Base-by-base conservation (phyloP, 1,140 invertebrate species). In the Lucilia cuprina region DNA sequence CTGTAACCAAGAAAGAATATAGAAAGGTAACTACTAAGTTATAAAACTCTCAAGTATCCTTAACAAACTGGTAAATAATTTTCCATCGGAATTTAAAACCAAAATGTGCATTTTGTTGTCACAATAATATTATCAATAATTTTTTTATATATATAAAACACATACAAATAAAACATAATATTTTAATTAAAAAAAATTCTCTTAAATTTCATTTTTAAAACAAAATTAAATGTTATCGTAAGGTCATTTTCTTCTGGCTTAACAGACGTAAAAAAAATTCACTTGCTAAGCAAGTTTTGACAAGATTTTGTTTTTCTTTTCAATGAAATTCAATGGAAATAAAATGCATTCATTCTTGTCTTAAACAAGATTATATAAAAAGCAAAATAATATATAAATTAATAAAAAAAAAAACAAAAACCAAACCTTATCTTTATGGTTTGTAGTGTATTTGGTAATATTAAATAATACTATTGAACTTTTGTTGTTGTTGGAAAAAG, bases 161-260 rank as follows among this genome's bases (percentile, higher is more conserved):
- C 13, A 49, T 49, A 49, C 25, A 49, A 49, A 49, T 49, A 49
- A 49, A 49, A 14, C 49, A 49, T 2, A 49, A 49, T 12, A 49
- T 49, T 49, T 49, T 49, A 49, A 49, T 49, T 49, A 2, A 9
- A 49, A 55, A 55, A 55, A 55, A 55, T 55, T 12, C 12, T 7
- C 2, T 55, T 55, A 14, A 17, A 55, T 55, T 49, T 49, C 13
- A 49, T 12, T 49, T 12, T 49, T 9, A 55, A 17, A 55, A 55
- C 50, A 55, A 55, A n/a, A 17, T 55, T 55, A 13, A 70, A 70
- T 70, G 65, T 70, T 70, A 70, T 70, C 65, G n/a, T 70, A 70
- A 70, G 65, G 65, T 70, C 65, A 70, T 70, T 70, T 70, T 70
- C 65, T 21, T 70, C 8, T 21, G 25, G 25, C 25, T 41, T 41